These are phyloP conservation scores for Xylocampa areola DNA, from an alignment of 2,888 invertebrate genomes.

Conservation along the genomic window DNA sequence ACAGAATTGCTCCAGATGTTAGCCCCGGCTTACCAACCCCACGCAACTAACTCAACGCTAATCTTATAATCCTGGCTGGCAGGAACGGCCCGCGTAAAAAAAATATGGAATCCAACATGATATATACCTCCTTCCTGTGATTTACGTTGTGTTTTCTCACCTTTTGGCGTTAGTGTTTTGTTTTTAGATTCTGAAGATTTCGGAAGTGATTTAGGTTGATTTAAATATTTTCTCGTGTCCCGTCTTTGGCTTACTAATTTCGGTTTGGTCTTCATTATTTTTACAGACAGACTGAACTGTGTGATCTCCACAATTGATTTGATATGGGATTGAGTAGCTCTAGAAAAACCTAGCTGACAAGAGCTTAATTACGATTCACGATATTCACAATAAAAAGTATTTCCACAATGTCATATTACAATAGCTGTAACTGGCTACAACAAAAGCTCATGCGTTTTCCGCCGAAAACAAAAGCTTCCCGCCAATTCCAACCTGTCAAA, in stretches of 20 bases:
- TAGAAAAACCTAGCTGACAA: no score
- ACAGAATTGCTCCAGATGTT: conserved; percentile 55
- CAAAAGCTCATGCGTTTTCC: conserved; percentile 26
- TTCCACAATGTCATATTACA: no score
- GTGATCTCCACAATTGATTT: no score
- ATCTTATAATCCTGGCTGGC: conserved; percentile 55
- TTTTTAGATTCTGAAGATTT: conserved; percentile 8
- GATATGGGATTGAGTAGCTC: no score
- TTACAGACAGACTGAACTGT: no score
- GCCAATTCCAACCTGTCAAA: conserved; percentile 55
- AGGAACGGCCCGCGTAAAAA: conserved; percentile 42
- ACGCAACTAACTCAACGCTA: conserved; percentile 30
- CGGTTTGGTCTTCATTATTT: no score
- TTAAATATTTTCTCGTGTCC: no score
- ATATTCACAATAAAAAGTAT: no score
- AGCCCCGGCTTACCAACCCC: conserved; percentile 47
- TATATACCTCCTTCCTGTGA: conserved; percentile 62
- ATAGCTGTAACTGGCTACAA: neutral
- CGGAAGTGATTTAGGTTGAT: conserved; percentile 30
- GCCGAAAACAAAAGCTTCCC: conserved; percentile 52
- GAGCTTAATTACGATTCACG: no score
- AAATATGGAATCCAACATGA: conserved; percentile 49
- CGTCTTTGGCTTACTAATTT: no score
- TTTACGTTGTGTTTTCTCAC: conserved; percentile 64
- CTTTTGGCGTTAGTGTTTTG: conserved; percentile 44